Evolutionary conservation across 2,113 vertebrate genomes (phyloP).

Genomic region (Eupsittula cactorum): DNA sequence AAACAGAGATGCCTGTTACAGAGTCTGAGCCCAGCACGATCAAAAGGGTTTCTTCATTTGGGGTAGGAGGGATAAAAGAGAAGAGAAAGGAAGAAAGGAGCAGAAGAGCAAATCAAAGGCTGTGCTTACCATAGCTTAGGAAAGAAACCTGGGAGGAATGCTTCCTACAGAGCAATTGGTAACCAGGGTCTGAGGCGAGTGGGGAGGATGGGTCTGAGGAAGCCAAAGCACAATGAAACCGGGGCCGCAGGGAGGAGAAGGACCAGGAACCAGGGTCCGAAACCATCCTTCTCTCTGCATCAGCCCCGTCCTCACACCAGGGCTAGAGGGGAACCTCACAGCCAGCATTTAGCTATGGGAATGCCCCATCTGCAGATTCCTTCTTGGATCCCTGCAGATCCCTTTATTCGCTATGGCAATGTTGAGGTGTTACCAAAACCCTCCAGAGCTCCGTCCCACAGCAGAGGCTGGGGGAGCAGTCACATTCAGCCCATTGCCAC

Average conservation of each 20-base stretch:
- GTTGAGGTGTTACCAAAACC: neutral
- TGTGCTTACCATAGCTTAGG: neutral
- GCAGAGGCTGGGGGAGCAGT: neutral
- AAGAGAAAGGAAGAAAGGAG: neutral
- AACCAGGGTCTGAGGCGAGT: neutral
- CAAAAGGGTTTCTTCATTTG: slow-evolving; percentile 23
- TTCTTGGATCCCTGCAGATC: neutral
- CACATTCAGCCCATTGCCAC: neutral
- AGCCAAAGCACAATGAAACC: rapidly evolving
- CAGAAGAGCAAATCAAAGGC: slow-evolving; percentile 35
- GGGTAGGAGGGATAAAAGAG: neutral
- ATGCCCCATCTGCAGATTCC: neutral
- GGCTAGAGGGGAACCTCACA: neutral
- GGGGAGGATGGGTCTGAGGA: neutral
- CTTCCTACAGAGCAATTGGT: neutral
- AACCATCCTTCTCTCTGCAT: neutral
- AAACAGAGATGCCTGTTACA: slow-evolving; percentile 8
- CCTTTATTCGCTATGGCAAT: neutral
- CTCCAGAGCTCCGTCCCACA: too few relatives aligned
- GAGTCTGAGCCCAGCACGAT: neutral
- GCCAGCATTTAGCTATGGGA: neutral
- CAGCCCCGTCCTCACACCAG: rapidly evolving
- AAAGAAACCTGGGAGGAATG: neutral
- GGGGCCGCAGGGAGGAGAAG: rapidly evolving
- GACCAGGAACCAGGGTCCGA: neutral